A percentile compares a stretch with the other conserved stretches of the same genome.
These are phyloP conservation scores for Empis livida DNA, from an alignment of 2,888 invertebrate genomes.

Conservation along the genomic window DNA sequence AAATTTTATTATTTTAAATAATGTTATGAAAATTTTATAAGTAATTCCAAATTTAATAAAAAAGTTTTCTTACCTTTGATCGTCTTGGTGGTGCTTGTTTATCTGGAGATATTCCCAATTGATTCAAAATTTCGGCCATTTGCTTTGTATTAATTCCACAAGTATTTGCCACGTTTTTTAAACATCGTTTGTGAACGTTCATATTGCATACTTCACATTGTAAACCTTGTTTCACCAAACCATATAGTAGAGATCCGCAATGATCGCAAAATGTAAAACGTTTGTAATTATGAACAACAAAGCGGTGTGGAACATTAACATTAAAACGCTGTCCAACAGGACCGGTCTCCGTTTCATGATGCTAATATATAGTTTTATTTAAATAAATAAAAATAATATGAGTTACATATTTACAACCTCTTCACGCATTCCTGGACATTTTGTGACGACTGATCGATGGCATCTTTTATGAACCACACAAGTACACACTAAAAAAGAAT, in stretches of 20 bases:
- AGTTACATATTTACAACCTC: slow-evolving; percentile 40
- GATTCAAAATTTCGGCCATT: slow-evolving; percentile 86
- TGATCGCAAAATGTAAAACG: slow-evolving; percentile 99
- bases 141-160: slow-evolving; percentile 96
- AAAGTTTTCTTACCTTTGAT: slow-evolving; percentile 40
- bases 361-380: slow-evolving; percentile 17
- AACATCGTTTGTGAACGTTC: slow-evolving; percentile 98
- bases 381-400: slow-evolving; percentile 2
- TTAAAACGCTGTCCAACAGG: slow-evolving; percentile 75
- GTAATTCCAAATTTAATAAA: slow-evolving; percentile 2
- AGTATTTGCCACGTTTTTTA: slow-evolving; percentile 98
- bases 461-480: slow-evolving; percentile 99
- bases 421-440: slow-evolving; percentile 96
- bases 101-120: slow-evolving; percentile 83
- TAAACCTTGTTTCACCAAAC: slow-evolving; percentile 88
- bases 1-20: slow-evolving; percentile 3
- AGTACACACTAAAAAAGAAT: slow-evolving; percentile 84
- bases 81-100: slow-evolving; percentile 58
- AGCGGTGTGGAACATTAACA: slow-evolving; percentile 96
- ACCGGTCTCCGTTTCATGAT: slow-evolving; percentile 45
- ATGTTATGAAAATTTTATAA: not conserved
- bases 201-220: slow-evolving; percentile 94
- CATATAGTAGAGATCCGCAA: slow-evolving; percentile 95
- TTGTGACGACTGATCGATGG: slow-evolving; percentile 92
- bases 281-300: slow-evolving; percentile 92